Evolutionary conservation across 2,888 invertebrate genomes (phyloP), one percentile per base, ranked within the genome.

Genomic region (Digitonthophagus gazella): DNA sequence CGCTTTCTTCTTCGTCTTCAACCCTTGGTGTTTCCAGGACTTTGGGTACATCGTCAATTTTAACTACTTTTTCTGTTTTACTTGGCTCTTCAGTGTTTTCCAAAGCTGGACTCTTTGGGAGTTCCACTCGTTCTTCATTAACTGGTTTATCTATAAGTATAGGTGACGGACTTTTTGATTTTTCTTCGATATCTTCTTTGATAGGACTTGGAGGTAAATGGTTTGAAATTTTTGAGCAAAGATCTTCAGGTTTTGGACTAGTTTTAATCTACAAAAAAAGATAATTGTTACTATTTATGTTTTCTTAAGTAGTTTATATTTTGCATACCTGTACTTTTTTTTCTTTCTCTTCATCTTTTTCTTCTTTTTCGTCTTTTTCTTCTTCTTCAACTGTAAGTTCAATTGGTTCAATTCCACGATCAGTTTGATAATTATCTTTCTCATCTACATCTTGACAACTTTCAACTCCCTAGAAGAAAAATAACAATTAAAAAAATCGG

Each of bases 1-100:
- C 90, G 72, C 76, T 76, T 74, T 61, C 73, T 71, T 66, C 67
- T 18, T 6, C 64, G 2, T 14, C 66, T 20, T 55, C 28, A 20
- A 63, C 56, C 58, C 20, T 61, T 58, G 19, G 69, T 71, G n/a
- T n/a, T 61, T 73, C 72, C 4, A 61, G 18, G n/a, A 61, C 16
- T 72, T 71, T 15, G 11, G 28, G 58, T 58, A 19, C 18, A n/a
- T 61, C 61, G 3, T 16, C 57, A n/a, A 57, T 57, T 57, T 57
- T 57, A 5, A 14, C 64, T 57, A 56, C 64, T 19, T 69, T 64
- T 64, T 67, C 69, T 15, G 55, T n/a, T 18, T 66, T 66, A 8
- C 20, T 54, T n/a, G 54, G 22, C 14, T 69, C 22, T 61, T 61
- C 61, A 6, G 18, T 4, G 5, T 61, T 18, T 63, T 63, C 66